Percentiles rank a stretch among this genome's conserved stretches.
phyloP scores from a whole-genome alignment of 1,140 invertebrate genomes.

The Scaptomyza hsui region DNA sequence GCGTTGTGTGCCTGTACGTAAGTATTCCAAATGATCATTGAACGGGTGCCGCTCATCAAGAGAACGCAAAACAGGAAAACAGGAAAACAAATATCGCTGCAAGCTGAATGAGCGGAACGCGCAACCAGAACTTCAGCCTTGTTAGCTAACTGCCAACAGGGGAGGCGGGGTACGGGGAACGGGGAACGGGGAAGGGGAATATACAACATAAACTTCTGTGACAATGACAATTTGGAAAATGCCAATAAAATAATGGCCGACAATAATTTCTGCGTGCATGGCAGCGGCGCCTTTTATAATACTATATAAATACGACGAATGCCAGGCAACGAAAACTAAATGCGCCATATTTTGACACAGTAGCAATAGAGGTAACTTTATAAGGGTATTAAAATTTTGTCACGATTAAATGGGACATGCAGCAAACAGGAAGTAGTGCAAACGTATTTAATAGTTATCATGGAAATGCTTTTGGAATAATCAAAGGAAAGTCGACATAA shows the following conservation, averaged over 20 bases:
- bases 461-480: background rate
- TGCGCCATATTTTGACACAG: slow-evolving; percentile 40
- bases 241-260: slow-evolving; percentile 73
- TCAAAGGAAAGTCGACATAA: too few relatives aligned
- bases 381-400: background rate
- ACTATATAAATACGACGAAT: slow-evolving; percentile 4
- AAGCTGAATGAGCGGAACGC: slow-evolving; percentile 6
- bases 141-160: background rate
- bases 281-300: slow-evolving; percentile 1
- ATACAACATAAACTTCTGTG: slow-evolving; percentile 37
- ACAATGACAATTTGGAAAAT: slow-evolving; percentile 60
- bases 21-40: slow-evolving; percentile 53
- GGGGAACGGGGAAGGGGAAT: background rate
- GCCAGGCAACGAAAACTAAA: background rate
- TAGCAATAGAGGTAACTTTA: background rate
- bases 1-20: slow-evolving; percentile 37
- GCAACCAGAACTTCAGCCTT: slow-evolving; percentile 1
- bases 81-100: slow-evolving; percentile 30
- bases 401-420: background rate
- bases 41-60: slow-evolving; percentile 28
- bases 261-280: slow-evolving; percentile 56
- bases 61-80: slow-evolving; percentile 11
- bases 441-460: background rate
- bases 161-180: background rate
- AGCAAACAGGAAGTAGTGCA: background rate